These are phyloP conservation scores for Dreissena polymorpha DNA, from an alignment of 1,140 invertebrate genomes.

Conservation along the genomic window DNA sequence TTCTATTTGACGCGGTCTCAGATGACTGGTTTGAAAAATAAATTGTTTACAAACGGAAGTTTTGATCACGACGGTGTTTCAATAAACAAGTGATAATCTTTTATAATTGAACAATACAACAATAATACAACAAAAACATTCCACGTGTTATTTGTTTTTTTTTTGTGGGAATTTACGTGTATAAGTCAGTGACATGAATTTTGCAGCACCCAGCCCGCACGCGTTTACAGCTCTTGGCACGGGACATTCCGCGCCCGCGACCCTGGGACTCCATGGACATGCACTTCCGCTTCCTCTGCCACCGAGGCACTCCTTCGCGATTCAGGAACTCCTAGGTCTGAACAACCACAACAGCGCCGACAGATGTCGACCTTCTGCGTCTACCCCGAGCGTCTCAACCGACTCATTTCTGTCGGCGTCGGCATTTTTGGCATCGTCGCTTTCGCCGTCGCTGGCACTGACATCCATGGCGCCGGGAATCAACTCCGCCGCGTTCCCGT, in stretches of 20 bases:
- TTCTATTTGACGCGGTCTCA: constrained; percentile 15
- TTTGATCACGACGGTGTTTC: neutral
- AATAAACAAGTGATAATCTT: constrained; percentile 2
- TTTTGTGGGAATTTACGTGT: too few species aligned
- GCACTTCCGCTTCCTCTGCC: constrained; percentile 40
- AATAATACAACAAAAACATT: too few species aligned
- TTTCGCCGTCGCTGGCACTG: constrained; percentile 32
- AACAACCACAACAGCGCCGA: constrained; percentile 28
- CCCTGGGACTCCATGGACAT: constrained; percentile 35
- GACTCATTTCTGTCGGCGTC: constrained; percentile 52
- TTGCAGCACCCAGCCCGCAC: constrained; percentile 35
- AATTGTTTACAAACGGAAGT: neutral
- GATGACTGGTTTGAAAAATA: neutral
- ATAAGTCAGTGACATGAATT: constrained; percentile 35
- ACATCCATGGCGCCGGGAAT: constrained; percentile 27
- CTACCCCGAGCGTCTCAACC: neutral
- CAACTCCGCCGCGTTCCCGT: constrained; percentile 33
- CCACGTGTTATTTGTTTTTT: too few species aligned
- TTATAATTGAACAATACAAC: too few species aligned
- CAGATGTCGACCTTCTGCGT: constrained; percentile 21
- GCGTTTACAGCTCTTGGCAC: constrained; percentile 40
- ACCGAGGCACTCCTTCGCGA: constrained; percentile 49
- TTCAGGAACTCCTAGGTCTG: constrained; percentile 52
- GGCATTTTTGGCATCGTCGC: constrained; percentile 47
- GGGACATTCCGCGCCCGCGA: constrained; percentile 2